A percentile compares a stretch with the other conserved stretches of the same genome.
Conservation (phyloP, 2,888 invertebrate genomes). For the Iphiclides podalirius region DNA sequence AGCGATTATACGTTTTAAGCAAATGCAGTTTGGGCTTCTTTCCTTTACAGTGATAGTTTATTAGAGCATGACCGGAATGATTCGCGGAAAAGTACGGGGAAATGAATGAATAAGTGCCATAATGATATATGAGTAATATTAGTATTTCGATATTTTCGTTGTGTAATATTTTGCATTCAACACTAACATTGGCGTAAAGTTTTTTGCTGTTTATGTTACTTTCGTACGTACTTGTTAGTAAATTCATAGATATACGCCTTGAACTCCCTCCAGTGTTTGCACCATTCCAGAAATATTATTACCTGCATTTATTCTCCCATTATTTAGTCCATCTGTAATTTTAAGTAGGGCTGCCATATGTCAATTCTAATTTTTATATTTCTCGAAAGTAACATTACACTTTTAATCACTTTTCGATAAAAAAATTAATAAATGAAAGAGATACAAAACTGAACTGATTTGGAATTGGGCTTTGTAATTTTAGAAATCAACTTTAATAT, state of each 20-base stretch:
- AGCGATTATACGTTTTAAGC: conserved; percentile 8
- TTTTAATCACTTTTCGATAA: too few relatives aligned
- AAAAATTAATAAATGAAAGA: too few relatives aligned
- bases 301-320: neutral
- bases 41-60: conserved; percentile 1
- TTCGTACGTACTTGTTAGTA: neutral
- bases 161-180: neutral
- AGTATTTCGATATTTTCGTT: neutral
- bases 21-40: conserved; percentile 2
- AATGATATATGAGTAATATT: conserved; percentile 7
- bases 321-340: neutral
- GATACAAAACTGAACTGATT: too few relatives aligned
- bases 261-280: neutral
- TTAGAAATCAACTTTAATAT: too few relatives aligned
- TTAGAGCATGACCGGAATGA: conserved; percentile 20
- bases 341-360: neutral
- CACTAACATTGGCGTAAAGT: neutral
- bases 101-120: conserved; percentile 6
- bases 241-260: neutral
- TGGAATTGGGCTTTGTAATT: too few relatives aligned
- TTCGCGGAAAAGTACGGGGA: conserved; percentile 18
- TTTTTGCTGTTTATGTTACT: neutral
- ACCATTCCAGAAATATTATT: neutral
- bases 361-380: too few relatives aligned
- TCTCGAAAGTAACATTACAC: too few relatives aligned